phyloP scores from a whole-genome alignment of 2,888 invertebrate species.

The Lasioglossum lativentre region DNA sequence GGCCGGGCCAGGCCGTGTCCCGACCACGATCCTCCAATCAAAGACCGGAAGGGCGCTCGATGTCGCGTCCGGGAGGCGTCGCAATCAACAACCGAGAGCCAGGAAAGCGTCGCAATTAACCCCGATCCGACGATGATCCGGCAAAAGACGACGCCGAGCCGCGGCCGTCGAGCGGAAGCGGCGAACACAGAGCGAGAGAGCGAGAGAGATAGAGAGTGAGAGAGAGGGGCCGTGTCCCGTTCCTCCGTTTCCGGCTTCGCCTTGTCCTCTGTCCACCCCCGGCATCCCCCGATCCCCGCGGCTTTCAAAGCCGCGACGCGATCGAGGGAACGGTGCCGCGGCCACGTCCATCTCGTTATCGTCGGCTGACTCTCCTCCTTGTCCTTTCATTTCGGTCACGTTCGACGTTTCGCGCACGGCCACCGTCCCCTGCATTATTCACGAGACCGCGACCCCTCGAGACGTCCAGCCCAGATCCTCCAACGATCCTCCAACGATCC shows the following conservation, averaged over 20 bases:
- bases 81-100: slow-evolving; percentile 4
- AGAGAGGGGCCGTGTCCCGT: neutral
- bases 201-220: neutral
- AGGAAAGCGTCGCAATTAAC: slow-evolving; percentile 26
- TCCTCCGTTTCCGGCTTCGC: slow-evolving; percentile 8
- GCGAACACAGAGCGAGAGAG: neutral
- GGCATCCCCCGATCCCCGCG: neutral
- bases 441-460: slow-evolving; percentile 45
- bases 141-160: neutral
- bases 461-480: slow-evolving; percentile 34
- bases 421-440: slow-evolving; percentile 62
- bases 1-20: neutral
- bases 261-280: neutral
- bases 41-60: neutral
- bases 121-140: slow-evolving; percentile 19
- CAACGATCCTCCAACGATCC: neutral
- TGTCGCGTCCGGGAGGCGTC: neutral
- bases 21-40: neutral
- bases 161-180: neutral
- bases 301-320: slow-evolving; percentile 45
- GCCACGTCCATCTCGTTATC: slow-evolving; percentile 63
- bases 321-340: slow-evolving; percentile 51
- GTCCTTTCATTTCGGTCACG: slow-evolving; percentile 72
- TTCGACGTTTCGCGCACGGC: slow-evolving; percentile 62
- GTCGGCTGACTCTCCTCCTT: slow-evolving; percentile 40